Base-by-base conservation (phyloP, 2,888 invertebrate species). In the Agapostemon virescens region DNA sequence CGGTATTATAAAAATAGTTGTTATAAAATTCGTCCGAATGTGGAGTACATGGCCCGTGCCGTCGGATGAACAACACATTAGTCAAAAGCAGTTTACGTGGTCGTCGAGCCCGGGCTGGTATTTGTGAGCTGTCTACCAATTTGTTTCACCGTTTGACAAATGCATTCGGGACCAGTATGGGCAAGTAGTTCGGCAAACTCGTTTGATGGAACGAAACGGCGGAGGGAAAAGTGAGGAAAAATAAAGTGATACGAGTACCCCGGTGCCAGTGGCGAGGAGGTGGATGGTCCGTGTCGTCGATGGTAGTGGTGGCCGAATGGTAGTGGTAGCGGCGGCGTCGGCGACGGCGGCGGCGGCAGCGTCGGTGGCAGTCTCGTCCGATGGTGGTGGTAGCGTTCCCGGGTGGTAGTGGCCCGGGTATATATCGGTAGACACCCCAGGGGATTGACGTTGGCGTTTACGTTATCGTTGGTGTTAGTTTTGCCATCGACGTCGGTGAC, bases 81-180 rank as follows among this genome's bases (percentile, higher is more conserved):
- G 90, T 91, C 91, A 91, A 91, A 90, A 89, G 89, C 82, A 88
- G 90, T 90, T 89, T 90, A 87, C 88, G 87, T 87, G 85, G 83
- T 77, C 77, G 84, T 79, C 78, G 82, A 83, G 85, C 79, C 67
- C 82, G 77, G 64, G 71, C 33, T 81, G 85, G 86, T 91, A 89
- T 91, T 91, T 90, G 91, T 88, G 90, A 90, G 88, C 89, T 88
- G 90, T 91, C 90, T 89, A 89, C 89, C 91, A 91, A 91, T 92
- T 91, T 91, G 90, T 91, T 91, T 91, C 89, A 89, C 84, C 86
- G 88, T 89, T 90, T 91, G 91, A 91, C 90, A 91, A 91, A 91
- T 91, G 91, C 87, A 90, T 89, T 89, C 84, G 87, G 77, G 82
- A 85, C 85, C 85, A 82, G 84, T 77, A 85, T 85, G 86, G 85